Percentiles rank a stretch among this genome's conserved stretches.
phyloP scores from a whole-genome alignment of 2,797 vertebrate species.

The Leptoclinus maculatus region DNA sequence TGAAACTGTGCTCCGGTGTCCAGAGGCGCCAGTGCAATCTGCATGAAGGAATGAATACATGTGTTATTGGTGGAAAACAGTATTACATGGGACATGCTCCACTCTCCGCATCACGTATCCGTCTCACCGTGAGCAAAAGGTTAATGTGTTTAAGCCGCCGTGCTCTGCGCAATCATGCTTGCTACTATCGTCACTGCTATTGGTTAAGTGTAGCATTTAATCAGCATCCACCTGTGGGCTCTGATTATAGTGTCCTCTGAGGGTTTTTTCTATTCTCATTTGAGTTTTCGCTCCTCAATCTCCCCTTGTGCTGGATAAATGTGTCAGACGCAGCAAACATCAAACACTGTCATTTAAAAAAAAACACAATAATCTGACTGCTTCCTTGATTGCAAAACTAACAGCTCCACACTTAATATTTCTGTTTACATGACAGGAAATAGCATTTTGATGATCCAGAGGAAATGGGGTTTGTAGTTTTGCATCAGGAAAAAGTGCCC shows the following conservation, averaged over 20 bases:
- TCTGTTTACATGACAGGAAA: conserved; percentile 17
- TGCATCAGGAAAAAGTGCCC: not conserved
- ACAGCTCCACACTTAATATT: not conserved
- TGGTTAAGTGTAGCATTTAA: conserved; percentile 10
- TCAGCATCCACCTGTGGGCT: conserved; percentile 20
- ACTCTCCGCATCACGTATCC: not conserved
- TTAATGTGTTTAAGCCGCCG: not conserved
- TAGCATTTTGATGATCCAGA: not conserved
- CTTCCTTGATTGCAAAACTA: not conserved
- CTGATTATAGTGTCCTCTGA: not conserved
- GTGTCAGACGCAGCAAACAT: conserved; percentile 11
- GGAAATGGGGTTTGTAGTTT: not conserved
- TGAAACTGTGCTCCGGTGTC: not conserved
- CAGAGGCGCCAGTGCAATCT: not conserved
- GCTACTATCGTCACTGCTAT: conserved; percentile 4
- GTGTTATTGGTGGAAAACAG: not conserved
- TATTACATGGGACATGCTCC: not conserved
- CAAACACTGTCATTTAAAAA: not conserved
- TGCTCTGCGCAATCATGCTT: not conserved
- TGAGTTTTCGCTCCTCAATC: not conserved
- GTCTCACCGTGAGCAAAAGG: not conserved
- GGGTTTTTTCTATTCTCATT: not conserved
- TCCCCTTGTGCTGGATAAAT: not conserved
- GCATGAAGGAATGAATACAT: not conserved
- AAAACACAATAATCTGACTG: not conserved